Base-by-base conservation (phyloP, 2,888 invertebrate species). In the Pyrocoelia pectoralis region DNA sequence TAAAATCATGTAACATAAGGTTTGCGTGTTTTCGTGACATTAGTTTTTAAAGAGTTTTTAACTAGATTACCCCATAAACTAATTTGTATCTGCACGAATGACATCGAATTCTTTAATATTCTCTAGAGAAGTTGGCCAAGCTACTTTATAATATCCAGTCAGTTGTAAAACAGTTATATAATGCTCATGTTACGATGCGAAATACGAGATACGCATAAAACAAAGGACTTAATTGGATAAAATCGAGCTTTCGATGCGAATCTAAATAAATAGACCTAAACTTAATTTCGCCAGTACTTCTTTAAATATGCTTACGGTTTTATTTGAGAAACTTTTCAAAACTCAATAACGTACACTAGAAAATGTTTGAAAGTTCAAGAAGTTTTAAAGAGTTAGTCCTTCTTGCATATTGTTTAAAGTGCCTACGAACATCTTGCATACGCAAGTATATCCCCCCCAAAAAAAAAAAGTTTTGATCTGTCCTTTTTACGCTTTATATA, bases 11-110 rank as follows among this genome's bases (percentile, higher is more conserved):
- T 18, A 13, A 13, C 5, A 14, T 13, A 13, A 13, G 18, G 46
- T 17, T 46, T 46, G 46, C 46, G 46, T 46, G 46, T n/a, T 46
- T 17, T 10, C 18, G 41, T 46, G 15, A 46, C 17, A 17, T 17
- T 17, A 46, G 17, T 41, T 41, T 12, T n/a, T n/a, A n/a, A 9
- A 38, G 38, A n/a, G 38, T 3, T 5, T 24, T 24, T 24, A 24
- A 24, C 24, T 24, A 24, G 3, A 5, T 24, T 24, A 8, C 8
- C 3, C 8, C 3, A 5, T 5, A 5, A 24, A 24, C 24, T 24
- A 24, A 24, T 24, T 24, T 24, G 24, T 24, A 24, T 24, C 24
- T 24, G 24, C 24, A 24, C 24, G 24, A 8, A 24, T 8, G 3
- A 24, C 24, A n/a, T n/a, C n/a, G n/a, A n/a, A n/a, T n/a, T n/a